These are phyloP conservation scores for Burhinus oedicnemus DNA, from an alignment of 2,113 vertebrate genomes.

Conservation along the genomic window DNA sequence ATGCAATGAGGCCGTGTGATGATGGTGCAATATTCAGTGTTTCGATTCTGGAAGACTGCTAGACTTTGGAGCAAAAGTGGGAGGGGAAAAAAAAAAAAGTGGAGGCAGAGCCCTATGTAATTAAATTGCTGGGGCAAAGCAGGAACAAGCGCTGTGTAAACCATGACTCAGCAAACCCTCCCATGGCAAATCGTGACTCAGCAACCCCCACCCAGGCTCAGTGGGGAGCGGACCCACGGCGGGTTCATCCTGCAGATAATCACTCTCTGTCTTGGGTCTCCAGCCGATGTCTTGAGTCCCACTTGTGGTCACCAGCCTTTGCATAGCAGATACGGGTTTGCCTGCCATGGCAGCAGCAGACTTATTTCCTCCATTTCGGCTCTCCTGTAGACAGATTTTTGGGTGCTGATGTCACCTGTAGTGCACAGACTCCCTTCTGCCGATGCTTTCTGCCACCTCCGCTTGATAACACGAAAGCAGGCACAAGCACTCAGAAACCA, in stretches of 20 bases:
- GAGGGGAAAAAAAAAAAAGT: background rate
- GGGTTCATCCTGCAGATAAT: background rate
- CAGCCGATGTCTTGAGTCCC: background rate
- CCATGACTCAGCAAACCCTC: background rate
- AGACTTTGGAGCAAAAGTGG: background rate
- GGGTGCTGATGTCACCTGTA: too few species aligned
- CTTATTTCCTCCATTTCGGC: rapidly evolving
- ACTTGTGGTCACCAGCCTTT: background rate
- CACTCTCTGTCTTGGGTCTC: background rate
- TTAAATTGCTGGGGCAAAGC: background rate
- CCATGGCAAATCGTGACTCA: background rate
- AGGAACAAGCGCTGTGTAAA: background rate
- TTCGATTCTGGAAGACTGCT: background rate
- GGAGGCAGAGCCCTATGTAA: background rate
- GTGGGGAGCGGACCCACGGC: too few species aligned
- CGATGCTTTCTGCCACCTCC: too few species aligned
- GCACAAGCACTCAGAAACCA: rapidly evolving
- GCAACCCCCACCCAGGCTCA: background rate
- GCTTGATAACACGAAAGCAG: background rate
- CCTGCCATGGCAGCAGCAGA: too few species aligned
- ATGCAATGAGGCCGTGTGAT: rapidly evolving
- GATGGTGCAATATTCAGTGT: too few species aligned
- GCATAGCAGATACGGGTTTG: background rate
- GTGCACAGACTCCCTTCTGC: background rate
- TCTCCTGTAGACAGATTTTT: background rate